A percentile compares a stretch with the other conserved stretches of the same genome.
Evolutionary conservation across 2,797 vertebrate species (phyloP).

Genomic region (Epinephelus awoara): DNA sequence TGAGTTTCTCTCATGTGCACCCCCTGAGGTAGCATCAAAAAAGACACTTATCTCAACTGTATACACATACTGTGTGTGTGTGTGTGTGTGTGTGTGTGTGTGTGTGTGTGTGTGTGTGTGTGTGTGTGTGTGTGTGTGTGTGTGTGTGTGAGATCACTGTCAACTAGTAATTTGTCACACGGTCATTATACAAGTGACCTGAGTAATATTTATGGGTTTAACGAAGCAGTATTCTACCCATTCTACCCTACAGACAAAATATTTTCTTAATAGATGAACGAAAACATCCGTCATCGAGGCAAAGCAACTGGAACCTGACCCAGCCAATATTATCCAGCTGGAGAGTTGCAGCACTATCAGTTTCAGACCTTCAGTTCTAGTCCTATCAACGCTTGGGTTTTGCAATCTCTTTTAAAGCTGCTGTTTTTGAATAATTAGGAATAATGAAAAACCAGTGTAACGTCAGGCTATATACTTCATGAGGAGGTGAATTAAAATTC

Average conservation of each 20-base stretch:
- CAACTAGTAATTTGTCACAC: not conserved
- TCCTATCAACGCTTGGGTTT: not conserved
- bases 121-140: not conserved
- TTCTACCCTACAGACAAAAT: not conserved
- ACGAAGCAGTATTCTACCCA: not conserved
- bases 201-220: constrained; percentile 1
- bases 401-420: not conserved
- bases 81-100: not conserved
- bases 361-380: not conserved
- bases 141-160: too few relatives aligned
- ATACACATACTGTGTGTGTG: not conserved
- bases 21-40: not conserved
- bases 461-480: not conserved
- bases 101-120: too few relatives aligned
- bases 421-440: not conserved
- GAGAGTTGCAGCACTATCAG: not conserved
- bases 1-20: too few relatives aligned
- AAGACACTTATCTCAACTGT: not conserved
- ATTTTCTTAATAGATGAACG: not conserved
- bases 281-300: not conserved
- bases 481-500: not conserved
- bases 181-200: not conserved
- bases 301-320: not conserved
- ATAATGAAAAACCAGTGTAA: not conserved
- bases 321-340: not conserved